Percentiles rank a stretch among this genome's conserved stretches.
Evolutionary conservation across 1,140 invertebrate species (phyloP).

Genomic region (Drosophila takahashii): DNA sequence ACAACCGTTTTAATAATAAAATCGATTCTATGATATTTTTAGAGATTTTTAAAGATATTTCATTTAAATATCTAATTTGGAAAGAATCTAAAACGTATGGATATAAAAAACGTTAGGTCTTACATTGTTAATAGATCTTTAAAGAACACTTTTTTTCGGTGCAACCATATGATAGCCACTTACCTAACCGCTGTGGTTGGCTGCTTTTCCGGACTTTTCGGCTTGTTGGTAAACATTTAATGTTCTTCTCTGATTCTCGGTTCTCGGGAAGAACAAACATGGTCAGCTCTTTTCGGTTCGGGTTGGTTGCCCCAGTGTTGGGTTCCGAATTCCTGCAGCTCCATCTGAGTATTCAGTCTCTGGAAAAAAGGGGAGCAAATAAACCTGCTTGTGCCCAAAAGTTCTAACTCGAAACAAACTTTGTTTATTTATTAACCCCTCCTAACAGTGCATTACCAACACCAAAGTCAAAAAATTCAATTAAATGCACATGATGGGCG

Average conservation of each 20-base stretch:
- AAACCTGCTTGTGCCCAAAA: constrained; percentile 20
- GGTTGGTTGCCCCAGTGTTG: constrained; percentile 51
- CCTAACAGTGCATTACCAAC: constrained; percentile 5
- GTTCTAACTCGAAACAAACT: constrained; percentile 1
- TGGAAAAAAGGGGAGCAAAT: constrained; percentile 11
- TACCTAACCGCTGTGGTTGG: constrained; percentile 43
- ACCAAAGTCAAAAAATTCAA: constrained; percentile 15
- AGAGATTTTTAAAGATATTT: too few species aligned
- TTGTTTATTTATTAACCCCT: constrained; percentile 18
- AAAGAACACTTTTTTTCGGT: not conserved
- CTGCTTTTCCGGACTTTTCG: constrained; percentile 45
- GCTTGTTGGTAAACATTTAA: constrained; percentile 60
- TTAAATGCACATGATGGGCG: constrained; percentile 5
- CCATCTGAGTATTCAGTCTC: constrained; percentile 24
- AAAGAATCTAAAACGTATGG: too few species aligned
- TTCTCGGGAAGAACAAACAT: constrained; percentile 69
- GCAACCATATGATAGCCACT: constrained; percentile 15
- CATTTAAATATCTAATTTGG: too few species aligned
- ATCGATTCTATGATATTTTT: too few species aligned
- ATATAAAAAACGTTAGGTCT: too few species aligned
- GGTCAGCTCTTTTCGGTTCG: constrained; percentile 28
- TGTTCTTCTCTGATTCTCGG: constrained; percentile 64
- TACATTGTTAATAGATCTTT: too few species aligned
- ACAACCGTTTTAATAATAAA: too few species aligned
- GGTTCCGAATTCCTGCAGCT: constrained; percentile 27